These are phyloP conservation scores for Lagria hirta DNA, from an alignment of 2,888 invertebrate genomes.

Conservation along the genomic window DNA sequence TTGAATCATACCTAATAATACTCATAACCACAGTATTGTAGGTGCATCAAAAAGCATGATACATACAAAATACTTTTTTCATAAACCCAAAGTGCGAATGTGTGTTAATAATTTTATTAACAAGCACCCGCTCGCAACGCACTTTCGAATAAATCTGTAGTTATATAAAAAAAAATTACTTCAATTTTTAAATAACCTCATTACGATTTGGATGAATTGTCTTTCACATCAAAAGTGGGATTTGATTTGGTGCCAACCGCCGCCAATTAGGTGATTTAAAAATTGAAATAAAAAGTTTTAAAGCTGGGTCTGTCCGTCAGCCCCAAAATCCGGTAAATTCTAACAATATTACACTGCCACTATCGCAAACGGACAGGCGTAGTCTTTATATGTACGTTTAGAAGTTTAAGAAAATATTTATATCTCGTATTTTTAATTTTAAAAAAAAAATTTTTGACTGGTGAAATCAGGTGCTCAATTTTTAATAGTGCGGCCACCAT, in stretches of 20 bases:
- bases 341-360: conserved; percentile 53
- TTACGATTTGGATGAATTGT: no score
- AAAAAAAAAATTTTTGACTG: conserved; percentile 38
- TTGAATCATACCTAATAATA: conserved; percentile 11
- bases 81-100: conserved; percentile 30
- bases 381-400: conserved; percentile 23
- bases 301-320: conserved; percentile 44
- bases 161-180: conserved; percentile 10
- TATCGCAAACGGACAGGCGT: conserved; percentile 46
- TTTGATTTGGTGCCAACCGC: no score
- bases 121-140: conserved; percentile 40
- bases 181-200: conserved; percentile 14
- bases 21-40: conserved; percentile 24
- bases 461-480: conserved; percentile 52
- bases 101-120: conserved; percentile 24
- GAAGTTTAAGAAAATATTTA: conserved; percentile 18
- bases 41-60: conserved; percentile 32
- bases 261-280: no score
- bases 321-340: conserved; percentile 46
- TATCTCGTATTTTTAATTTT: conserved; percentile 25
- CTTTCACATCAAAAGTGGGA: no score
- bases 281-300: no score
- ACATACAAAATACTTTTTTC: conserved; percentile 21
- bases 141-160: conserved; percentile 27
- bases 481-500: conserved; percentile 47